Evolutionary conservation across 2,888 invertebrate genomes (phyloP).

Genomic region (Boloria selene): DNA sequence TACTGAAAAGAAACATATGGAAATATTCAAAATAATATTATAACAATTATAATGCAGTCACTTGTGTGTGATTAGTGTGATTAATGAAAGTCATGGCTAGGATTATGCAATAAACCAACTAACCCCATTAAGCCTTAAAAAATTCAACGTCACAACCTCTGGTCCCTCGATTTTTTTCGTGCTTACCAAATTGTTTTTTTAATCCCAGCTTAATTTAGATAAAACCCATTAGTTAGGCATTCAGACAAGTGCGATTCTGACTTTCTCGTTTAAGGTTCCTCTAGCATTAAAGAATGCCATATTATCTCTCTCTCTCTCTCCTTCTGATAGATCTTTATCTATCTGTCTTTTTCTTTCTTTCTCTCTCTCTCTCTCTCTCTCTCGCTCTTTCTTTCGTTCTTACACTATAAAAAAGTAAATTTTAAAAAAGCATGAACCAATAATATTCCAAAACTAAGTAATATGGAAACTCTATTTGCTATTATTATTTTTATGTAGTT

Average conservation of each 20-base stretch:
- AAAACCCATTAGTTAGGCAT: not conserved
- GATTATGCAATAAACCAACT: slow-evolving; percentile 35
- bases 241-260: not conserved
- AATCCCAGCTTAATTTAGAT: slow-evolving; percentile 17
- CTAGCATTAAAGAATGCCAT: no score
- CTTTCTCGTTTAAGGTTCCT: no score
- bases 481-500: no score
- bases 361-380: no score
- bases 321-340: no score
- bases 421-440: no score
- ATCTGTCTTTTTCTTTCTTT: no score
- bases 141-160: slow-evolving; percentile 35
- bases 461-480: no score
- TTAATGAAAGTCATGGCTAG: slow-evolving; percentile 36
- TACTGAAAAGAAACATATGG: slow-evolving; percentile 1
- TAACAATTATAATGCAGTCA: slow-evolving; percentile 11
- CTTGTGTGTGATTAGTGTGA: slow-evolving; percentile 31
- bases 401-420: no score
- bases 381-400: no score
- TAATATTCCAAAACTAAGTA: no score
- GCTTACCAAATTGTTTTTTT: slow-evolving; percentile 19
- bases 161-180: slow-evolving; percentile 29
- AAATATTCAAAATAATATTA: slow-evolving; percentile 5
- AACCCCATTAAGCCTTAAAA: slow-evolving; percentile 29
- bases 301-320: no score